Conservation (phyloP, 2,888 invertebrate species). For the Drosophila koepferae region DNA sequence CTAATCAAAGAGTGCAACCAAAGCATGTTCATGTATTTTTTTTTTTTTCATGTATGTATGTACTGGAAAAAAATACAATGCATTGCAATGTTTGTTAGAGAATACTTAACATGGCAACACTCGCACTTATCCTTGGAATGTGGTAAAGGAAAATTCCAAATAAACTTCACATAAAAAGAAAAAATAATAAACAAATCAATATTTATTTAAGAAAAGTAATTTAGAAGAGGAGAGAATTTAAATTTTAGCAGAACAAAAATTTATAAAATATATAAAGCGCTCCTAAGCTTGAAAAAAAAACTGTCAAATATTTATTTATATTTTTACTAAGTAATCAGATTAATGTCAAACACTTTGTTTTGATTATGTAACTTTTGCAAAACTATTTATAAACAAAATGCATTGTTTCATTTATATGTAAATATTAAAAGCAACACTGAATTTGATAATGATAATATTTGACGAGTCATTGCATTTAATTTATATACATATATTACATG, state of each 20-base stretch:
- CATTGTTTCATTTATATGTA: background rate
- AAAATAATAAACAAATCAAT: no score
- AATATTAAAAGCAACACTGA: background rate
- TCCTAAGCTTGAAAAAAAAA: background rate
- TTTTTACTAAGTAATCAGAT: background rate
- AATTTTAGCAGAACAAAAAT: no score
- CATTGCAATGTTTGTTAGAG: no score
- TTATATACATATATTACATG: constrained; percentile 35
- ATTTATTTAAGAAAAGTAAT: no score
- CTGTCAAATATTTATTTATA: background rate
- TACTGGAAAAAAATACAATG: background rate
- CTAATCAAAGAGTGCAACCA: background rate
- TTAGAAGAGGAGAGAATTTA: no score
- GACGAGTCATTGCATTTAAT: constrained; percentile 14
- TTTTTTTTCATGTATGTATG: background rate
- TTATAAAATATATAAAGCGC: no score
- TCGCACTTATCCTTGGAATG: no score
- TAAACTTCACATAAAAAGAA: no score
- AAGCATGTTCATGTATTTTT: background rate
- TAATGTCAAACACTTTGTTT: background rate
- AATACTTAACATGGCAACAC: no score
- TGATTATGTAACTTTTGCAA: background rate
- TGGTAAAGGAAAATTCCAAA: no score
- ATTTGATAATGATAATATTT: background rate
- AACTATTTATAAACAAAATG: background rate